Evolutionary conservation across 2,113 vertebrate species (phyloP).

Genomic region (Oncorhynchus clarkii): DNA sequence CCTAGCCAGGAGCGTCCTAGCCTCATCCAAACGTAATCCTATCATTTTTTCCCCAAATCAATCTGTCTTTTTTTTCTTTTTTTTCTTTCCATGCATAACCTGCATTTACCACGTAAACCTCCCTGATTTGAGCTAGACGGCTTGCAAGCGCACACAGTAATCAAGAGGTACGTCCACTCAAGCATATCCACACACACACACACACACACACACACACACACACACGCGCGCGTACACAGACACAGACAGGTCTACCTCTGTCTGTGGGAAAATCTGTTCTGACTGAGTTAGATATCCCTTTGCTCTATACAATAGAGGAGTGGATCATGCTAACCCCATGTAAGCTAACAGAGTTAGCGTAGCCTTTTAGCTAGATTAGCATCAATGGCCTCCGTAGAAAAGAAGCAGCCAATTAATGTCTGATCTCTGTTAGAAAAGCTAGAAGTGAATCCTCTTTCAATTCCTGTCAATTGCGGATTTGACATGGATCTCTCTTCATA

Average conservation of each 20-base stretch:
- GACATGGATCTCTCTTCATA: too few species aligned
- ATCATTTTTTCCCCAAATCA: slow-evolving; percentile 33
- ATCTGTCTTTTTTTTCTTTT: slow-evolving; percentile 18
- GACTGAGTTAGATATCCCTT: neutral
- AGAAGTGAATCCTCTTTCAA: too few species aligned
- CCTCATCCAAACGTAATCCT: slow-evolving; percentile 14
- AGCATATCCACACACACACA: too few species aligned
- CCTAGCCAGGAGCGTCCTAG: neutral
- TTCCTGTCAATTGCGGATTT: too few species aligned
- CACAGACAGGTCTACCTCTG: neutral
- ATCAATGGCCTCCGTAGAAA: too few species aligned
- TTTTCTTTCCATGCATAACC: neutral
- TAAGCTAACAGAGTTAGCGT: neutral
- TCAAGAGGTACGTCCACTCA: neutral
- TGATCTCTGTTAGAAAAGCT: too few species aligned
- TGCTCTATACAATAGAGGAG: neutral
- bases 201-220: neutral
- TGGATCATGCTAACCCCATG: neutral
- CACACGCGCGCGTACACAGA: too few species aligned
- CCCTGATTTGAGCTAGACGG: neutral
- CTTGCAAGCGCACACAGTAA: neutral
- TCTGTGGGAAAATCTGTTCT: neutral
- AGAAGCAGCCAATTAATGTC: too few species aligned
- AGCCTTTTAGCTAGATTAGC: too few species aligned
- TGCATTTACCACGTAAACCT: slow-evolving; percentile 19